These are phyloP conservation scores for Heliothis virescens DNA, from an alignment of 1,140 invertebrate genomes.

Conservation along the genomic window DNA sequence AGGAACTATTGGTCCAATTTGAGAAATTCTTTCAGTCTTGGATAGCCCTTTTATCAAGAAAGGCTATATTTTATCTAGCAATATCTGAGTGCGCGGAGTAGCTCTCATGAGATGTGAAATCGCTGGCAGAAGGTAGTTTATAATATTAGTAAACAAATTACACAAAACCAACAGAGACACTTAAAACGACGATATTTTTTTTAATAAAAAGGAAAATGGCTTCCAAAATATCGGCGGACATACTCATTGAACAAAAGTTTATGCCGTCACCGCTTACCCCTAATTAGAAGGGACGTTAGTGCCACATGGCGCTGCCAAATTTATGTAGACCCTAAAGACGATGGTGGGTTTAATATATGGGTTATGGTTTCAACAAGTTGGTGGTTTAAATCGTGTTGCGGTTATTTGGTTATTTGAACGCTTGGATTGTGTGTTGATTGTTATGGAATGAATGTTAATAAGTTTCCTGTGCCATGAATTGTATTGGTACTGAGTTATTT, in stretches of 20 bases:
- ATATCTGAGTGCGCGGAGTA: too few species aligned
- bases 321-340: conserved; percentile 25
- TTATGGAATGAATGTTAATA: too few species aligned
- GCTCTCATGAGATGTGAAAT: too few species aligned
- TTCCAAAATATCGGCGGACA: neutral
- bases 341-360: conserved; percentile 44
- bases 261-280: conserved; percentile 3
- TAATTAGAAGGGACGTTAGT: conserved; percentile 37
- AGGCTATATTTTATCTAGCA: too few species aligned
- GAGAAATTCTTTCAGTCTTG: too few species aligned
- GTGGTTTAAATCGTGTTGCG: neutral
- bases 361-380: conserved; percentile 24
- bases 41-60: too few species aligned
- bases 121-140: too few species aligned
- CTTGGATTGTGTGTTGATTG: neutral
- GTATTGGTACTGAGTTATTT: too few species aligned
- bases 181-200: neutral
- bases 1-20: too few species aligned
- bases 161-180: neutral
- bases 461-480: too few species aligned
- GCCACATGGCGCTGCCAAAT: conserved; percentile 34
- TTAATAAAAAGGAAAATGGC: neutral
- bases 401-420: neutral
- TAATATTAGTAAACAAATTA: neutral
- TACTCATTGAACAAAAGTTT: conserved; percentile 43